Evolutionary conservation across 2,797 vertebrate species (phyloP).

Genomic region (Molossus molossus): DNA sequence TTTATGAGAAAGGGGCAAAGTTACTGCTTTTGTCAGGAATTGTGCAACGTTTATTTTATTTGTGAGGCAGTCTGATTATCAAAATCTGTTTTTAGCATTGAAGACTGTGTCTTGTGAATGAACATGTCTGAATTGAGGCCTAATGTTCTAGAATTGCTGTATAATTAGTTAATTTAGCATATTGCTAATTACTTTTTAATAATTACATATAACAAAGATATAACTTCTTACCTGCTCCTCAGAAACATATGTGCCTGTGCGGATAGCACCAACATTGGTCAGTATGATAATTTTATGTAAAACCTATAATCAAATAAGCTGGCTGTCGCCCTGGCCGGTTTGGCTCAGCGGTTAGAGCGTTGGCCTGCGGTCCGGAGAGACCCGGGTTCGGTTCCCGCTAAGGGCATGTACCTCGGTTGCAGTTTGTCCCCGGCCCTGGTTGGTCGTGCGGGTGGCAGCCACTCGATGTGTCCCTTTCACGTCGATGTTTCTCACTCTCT

Average conservation of each 20-base stretch:
- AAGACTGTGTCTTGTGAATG: background rate
- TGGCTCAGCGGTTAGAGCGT: too few relatives aligned
- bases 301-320: background rate
- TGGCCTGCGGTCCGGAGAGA: too few relatives aligned
- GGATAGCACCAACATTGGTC: background rate
- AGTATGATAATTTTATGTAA: background rate
- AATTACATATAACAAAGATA: background rate
- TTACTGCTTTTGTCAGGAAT: background rate
- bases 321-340: too few relatives aligned
- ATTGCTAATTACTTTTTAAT: background rate
- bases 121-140: background rate
- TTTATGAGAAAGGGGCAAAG: conserved; percentile 16
- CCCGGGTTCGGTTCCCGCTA: too few relatives aligned
- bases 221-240: background rate
- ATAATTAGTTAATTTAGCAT: background rate
- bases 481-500: too few relatives aligned
- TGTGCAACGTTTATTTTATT: background rate
- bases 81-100: background rate
- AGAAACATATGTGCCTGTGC: background rate
- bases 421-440: too few relatives aligned
- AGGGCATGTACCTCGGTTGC: too few relatives aligned
- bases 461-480: too few relatives aligned
- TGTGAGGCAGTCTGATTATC: background rate
- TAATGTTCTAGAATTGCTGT: background rate
- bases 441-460: too few relatives aligned